Base-by-base conservation (phyloP, 2,797 vertebrate species). In the Podarcis lilfordi region DNA sequence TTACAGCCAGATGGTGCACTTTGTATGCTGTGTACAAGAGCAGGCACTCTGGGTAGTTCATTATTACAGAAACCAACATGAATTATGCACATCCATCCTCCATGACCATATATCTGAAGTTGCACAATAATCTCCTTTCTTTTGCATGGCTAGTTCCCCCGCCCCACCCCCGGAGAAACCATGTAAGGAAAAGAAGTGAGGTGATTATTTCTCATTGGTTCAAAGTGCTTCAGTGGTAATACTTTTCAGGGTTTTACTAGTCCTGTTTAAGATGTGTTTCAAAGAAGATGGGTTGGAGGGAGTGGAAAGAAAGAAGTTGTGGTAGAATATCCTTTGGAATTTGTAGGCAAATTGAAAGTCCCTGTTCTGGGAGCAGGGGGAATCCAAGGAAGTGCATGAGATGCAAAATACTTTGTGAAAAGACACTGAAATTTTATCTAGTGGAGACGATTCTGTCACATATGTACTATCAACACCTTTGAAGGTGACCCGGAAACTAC, bases 1-100 rank as follows among this genome's bases (percentile, higher is more conserved):
- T 94, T 88, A 91, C 59, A 88, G 68, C 2, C 91, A 96, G 91
- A 94, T 92, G 87, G 92, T 84, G 89, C 37, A 68, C 55, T 91
- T 59, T 68, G 25, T 85, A 37, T 85, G 79, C 9, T 80, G n/a
- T 88, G 61, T 45, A 89, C 25, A 90, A 43, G 89, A 45, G 7
- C 10, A 88, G 71, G 40, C 37, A 77, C 75, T 76, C 29, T 84
- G 55, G 55, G 4, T 91, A 40, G 3, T 91, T 93, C 91, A 13
- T 92, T 86, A 82, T 79, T 92, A 43, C 29, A 86, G 37, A 43
- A 88, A 86, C 89, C 86, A 0, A 82, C 25, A 87, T 85, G 8
- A 92, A 94, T 35, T 90, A 91, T 91, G 79, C 71, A 88, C 61
- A 83, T 84, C 50, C 13, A 82, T 83, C 25, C 55, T 11, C 86